A percentile compares a stretch with the other conserved stretches of the same genome.
Conservation (phyloP, 1,140 invertebrate genomes). For the Platyura marginata region DNA sequence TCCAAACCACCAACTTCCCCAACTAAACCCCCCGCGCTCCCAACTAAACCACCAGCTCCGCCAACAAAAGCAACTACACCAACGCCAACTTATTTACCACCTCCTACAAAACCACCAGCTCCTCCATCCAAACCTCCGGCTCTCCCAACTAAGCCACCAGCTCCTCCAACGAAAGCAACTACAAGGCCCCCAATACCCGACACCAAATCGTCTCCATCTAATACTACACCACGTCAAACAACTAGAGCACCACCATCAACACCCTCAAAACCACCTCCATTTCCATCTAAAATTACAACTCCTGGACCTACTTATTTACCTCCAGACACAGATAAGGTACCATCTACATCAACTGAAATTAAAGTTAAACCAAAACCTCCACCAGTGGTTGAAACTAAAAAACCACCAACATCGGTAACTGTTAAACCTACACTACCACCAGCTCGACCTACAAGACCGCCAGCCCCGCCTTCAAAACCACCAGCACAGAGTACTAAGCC, state of each 20-base stretch:
- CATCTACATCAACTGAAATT: not conserved
- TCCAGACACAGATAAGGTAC: slow-evolving; percentile 7
- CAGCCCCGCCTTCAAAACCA: not conserved
- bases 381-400: not conserved
- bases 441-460: not conserved
- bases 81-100: not conserved
- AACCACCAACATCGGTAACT: not conserved
- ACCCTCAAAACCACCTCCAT: not conserved
- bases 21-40: not conserved
- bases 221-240: too few relatives aligned
- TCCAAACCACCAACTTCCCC: slow-evolving; percentile 1
- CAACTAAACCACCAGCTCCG: not conserved
- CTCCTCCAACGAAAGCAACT: too few relatives aligned
- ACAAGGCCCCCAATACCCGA: slow-evolving; percentile 3
- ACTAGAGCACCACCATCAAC: too few relatives aligned
- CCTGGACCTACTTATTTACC: slow-evolving; percentile 3
- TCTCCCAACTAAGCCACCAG: not conserved
- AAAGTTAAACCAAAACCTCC: too few relatives aligned
- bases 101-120: not conserved
- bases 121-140: not conserved
- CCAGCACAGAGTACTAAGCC: not conserved
- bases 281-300: not conserved
- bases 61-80: not conserved
- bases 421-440: not conserved
- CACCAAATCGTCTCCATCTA: not conserved